Conservation (phyloP, 1,140 invertebrate species). For the Diabrotica undecimpunctata region DNA sequence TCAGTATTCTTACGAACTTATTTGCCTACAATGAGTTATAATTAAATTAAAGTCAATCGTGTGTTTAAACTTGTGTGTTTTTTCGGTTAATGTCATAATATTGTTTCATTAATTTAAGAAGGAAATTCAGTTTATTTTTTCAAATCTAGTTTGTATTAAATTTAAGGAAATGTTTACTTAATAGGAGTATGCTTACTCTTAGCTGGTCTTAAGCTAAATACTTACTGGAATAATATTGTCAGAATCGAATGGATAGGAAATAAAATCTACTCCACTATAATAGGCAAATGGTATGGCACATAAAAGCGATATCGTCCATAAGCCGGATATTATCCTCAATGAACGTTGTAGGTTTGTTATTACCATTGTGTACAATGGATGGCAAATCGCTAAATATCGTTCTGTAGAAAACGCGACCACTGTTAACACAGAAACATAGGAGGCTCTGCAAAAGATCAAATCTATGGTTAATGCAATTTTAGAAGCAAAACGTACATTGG, state of each 20-base stretch:
- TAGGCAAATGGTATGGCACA: conserved; percentile 77
- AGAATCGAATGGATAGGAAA: conserved; percentile 58
- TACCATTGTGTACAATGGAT: conserved; percentile 75
- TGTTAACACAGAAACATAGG: conserved; percentile 85
- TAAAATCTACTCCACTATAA: conserved; percentile 65
- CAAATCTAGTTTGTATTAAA: no score
- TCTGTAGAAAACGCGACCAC: conserved; percentile 86
- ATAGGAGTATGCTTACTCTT: no score
- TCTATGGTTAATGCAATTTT: no score
- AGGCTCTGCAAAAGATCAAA: conserved; percentile 58
- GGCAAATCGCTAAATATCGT: conserved; percentile 88
- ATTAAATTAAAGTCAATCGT: no score
- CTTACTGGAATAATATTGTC: conserved; percentile 32
- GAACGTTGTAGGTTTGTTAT: conserved; percentile 78
- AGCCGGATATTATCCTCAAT: conserved; percentile 70
- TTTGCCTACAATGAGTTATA: no score
- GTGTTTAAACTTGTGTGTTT: no score
- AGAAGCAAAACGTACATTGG: no score
- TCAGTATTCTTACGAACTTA: no score
- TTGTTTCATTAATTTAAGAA: no score
- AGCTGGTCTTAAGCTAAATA: background rate
- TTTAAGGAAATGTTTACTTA: no score
- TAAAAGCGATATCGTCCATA: conserved; percentile 75
- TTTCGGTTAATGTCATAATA: no score
- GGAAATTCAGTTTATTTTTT: no score